These are phyloP conservation scores for Brassicogethes aeneus DNA, from an alignment of 2,888 invertebrate species.

Conservation along the genomic window DNA sequence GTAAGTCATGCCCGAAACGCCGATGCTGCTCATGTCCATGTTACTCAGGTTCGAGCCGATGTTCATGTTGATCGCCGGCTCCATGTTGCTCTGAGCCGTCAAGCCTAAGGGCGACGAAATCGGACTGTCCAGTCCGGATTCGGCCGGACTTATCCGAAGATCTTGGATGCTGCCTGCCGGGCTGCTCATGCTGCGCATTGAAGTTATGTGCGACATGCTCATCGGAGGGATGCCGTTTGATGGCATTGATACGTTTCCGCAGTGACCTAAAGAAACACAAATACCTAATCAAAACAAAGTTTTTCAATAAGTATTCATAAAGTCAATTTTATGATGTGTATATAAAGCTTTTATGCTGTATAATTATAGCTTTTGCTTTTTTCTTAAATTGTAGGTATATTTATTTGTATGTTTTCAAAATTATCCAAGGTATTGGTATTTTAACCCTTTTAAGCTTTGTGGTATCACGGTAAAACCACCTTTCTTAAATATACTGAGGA, in stretches of 20 bases:
- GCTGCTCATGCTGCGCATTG: slow-evolving; percentile 39
- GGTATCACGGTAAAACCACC: too few relatives aligned
- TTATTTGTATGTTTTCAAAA: too few relatives aligned
- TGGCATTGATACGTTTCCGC: slow-evolving; percentile 32
- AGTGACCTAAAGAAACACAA: slow-evolving; percentile 25
- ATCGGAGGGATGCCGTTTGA: slow-evolving; percentile 37
- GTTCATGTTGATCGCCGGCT: slow-evolving; percentile 38
- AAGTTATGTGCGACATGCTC: slow-evolving; percentile 36
- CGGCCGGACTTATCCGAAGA: slow-evolving; percentile 41
- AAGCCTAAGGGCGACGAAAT: slow-evolving; percentile 54
- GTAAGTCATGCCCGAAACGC: slow-evolving; percentile 55
- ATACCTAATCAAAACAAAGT: too few relatives aligned
- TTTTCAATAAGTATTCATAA: neutral
- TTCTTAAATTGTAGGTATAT: too few relatives aligned
- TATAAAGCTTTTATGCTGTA: too few relatives aligned
- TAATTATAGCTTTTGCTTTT: too few relatives aligned
- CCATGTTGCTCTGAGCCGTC: slow-evolving; percentile 43
- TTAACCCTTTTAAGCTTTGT: too few relatives aligned
- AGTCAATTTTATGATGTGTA: neutral
- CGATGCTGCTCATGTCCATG: slow-evolving; percentile 38
- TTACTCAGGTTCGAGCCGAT: slow-evolving; percentile 11
- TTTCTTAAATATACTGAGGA: too few relatives aligned
- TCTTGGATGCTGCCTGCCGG: slow-evolving; percentile 42
- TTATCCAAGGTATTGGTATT: too few relatives aligned
- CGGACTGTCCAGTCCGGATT: slow-evolving; percentile 48